Base-by-base conservation (phyloP, 2,113 vertebrate genomes). In the Dicaeum eximium region DNA sequence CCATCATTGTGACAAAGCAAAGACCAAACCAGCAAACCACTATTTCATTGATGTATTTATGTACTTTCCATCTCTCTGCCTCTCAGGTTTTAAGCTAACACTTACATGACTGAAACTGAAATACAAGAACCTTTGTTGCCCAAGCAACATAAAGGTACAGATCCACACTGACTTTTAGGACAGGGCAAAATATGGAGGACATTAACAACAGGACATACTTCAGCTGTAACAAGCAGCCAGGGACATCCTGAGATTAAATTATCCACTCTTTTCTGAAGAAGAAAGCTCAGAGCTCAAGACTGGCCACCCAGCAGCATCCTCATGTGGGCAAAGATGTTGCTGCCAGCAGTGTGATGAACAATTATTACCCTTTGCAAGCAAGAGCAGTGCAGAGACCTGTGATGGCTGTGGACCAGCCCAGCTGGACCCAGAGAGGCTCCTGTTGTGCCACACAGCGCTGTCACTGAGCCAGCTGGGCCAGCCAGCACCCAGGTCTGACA, bases 311-410 rank as follows among this genome's bases (percentile, higher is more conserved):
- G 64, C 27, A 83, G 37, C 58, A 89, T n/a, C 80, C 40, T 89
- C 51, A 71, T 1, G 1, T 1, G 0, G 64, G 33, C 48, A 88
- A 28, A 20, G 20, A 47, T 3, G 3, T 30, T 73, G 69, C 44
- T 94, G 45, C 37, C 65, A 90, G 70, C 60, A 56, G 40, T 5
- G 35, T 33, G 54, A 80, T 1, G 12, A 77, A 24, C 1, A 7
- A 38, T 25, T 1, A 3, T 3, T 15, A 37, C 25, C 31, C 48
- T 86, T 51, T 51, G 31, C 54, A 67, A 69, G 67, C 3, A 2
- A 61, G 27, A 91, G 45, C 69, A 94, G 56, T 22, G 6, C 45
- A 73, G 64, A 91, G 58, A 38, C 40, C 60, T 70, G 53, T 48
- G 37, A 15, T 22, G 30, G 45, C 24, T 27, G 45, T 38, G 80